A percentile compares a stretch with the other conserved stretches of the same genome.
Evolutionary conservation across 2,113 vertebrate genomes (phyloP).

Genomic region (Clarias macrocephalus): DNA sequence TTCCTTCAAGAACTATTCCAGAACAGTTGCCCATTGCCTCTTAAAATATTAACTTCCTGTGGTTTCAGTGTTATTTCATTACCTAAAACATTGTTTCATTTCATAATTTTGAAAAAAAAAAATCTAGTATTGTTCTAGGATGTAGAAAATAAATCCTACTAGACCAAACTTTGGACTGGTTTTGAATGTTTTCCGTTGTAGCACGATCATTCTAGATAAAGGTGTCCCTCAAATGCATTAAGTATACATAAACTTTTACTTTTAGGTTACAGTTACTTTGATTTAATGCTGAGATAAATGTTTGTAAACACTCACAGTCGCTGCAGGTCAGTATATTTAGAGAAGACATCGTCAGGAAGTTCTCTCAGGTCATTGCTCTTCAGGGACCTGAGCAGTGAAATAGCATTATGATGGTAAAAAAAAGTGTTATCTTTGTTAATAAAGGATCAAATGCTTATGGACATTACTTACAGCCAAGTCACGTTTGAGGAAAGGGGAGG

Average conservation of each 20-base stretch:
- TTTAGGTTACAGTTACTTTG: background rate
- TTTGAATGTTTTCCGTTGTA: too few species aligned
- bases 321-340: constrained; percentile 67
- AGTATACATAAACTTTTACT: background rate
- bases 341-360: constrained; percentile 74
- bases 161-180: too few species aligned
- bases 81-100: too few species aligned
- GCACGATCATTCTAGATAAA: background rate
- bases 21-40: too few species aligned
- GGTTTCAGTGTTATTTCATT: too few species aligned
- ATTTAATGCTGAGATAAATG: background rate
- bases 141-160: too few species aligned
- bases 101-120: too few species aligned
- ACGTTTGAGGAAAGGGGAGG: constrained; percentile 70
- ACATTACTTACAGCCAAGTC: constrained; percentile 72
- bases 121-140: too few species aligned
- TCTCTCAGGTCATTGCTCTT: constrained; percentile 70
- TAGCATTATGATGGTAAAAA: background rate
- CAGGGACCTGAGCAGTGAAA: constrained; percentile 68
- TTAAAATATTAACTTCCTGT: too few species aligned
- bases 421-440: background rate
- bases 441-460: background rate
- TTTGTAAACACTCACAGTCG: constrained; percentile 70
- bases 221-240: background rate
- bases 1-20: too few species aligned